phyloP scores from a whole-genome alignment of 2,888 invertebrate species.

The Chrysolina americana region DNA sequence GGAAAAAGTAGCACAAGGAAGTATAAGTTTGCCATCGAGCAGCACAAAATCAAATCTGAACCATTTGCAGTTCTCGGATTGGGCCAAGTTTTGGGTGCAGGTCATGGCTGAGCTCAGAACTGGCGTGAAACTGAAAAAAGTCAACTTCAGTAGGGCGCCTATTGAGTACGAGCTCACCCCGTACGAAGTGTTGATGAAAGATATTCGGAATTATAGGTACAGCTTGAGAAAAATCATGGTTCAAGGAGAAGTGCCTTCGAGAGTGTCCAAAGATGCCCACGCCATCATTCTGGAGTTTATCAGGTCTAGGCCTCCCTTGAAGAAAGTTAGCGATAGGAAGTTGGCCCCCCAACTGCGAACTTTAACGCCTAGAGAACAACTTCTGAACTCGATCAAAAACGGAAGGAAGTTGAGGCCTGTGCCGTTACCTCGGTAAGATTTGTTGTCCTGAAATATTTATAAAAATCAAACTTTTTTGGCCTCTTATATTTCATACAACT shows the following conservation, averaged over 20 bases:
- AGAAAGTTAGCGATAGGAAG: conserved; percentile 90
- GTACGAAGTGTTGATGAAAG: conserved; percentile 97
- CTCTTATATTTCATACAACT: too few species aligned
- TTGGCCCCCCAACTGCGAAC: conserved; percentile 82
- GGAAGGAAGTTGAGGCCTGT: conserved; percentile 79
- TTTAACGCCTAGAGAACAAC: conserved; percentile 85
- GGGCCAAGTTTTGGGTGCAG: conserved; percentile 97
- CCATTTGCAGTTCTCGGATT: conserved; percentile 89
- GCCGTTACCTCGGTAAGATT: conserved; percentile 61
- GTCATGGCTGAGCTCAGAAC: conserved; percentile 92
- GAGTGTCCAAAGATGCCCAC: conserved; percentile 95
- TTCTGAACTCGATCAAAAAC: conserved; percentile 89
- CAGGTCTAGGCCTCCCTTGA: conserved; percentile 92
- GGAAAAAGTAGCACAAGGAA: conserved; percentile 84
- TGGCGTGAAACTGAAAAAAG: conserved; percentile 94
- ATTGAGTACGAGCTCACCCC: conserved; percentile 96
- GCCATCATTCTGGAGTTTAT: conserved; percentile 97
- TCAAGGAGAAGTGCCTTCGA: conserved; percentile 85
- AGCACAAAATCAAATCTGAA: conserved; percentile 79
- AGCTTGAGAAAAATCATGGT: conserved; percentile 89
- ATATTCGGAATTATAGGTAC: conserved; percentile 92
- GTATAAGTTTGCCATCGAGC: conserved; percentile 77
- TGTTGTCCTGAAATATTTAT: conserved; percentile 47
- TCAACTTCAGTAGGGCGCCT: conserved; percentile 81
- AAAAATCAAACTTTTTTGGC: not conserved